Evolutionary conservation across 2,888 invertebrate species (phyloP).

Genomic region (Schrankia costaestrigalis): DNA sequence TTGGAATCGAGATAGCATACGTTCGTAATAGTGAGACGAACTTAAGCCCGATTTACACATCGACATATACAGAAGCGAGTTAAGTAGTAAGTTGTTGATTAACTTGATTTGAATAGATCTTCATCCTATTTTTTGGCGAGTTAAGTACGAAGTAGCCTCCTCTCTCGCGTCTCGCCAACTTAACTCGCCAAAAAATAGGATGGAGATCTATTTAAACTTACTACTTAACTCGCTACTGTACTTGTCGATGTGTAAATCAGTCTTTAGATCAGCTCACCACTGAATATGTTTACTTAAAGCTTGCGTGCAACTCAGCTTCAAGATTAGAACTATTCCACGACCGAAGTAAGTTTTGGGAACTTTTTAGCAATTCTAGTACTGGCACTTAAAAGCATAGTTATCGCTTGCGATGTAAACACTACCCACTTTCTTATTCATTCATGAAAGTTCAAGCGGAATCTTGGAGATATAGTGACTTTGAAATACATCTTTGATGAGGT

Average conservation of each 20-base stretch:
- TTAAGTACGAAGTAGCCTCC: no score
- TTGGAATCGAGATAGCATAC: conserved; percentile 59
- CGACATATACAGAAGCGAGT: no score
- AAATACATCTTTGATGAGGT: conserved; percentile 22
- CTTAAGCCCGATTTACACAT: no score
- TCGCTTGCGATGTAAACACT: conserved; percentile 40
- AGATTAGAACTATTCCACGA: conserved; percentile 72
- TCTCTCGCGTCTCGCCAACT: no score
- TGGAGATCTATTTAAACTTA: no score
- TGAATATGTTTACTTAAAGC: conserved; percentile 51
- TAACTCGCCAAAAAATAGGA: no score
- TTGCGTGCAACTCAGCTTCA: conserved; percentile 48
- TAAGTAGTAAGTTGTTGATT: no score
- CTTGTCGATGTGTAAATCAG: no score
- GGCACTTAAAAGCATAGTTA: conserved; percentile 50
- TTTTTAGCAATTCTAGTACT: conserved; percentile 66
- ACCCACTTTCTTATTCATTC: conserved; percentile 43
- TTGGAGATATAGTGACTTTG: conserved; percentile 22
- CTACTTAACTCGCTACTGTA: no score
- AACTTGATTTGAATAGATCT: no score
- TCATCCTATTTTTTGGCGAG: no score
- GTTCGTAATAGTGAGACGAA: conserved; percentile 52
- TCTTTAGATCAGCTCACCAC: conserved; percentile 34
- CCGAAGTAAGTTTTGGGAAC: conserved; percentile 69
- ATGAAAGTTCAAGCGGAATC: conserved; percentile 37